Base-by-base conservation (phyloP, 2,888 invertebrate genomes). In the Danaus chrysippus region DNA sequence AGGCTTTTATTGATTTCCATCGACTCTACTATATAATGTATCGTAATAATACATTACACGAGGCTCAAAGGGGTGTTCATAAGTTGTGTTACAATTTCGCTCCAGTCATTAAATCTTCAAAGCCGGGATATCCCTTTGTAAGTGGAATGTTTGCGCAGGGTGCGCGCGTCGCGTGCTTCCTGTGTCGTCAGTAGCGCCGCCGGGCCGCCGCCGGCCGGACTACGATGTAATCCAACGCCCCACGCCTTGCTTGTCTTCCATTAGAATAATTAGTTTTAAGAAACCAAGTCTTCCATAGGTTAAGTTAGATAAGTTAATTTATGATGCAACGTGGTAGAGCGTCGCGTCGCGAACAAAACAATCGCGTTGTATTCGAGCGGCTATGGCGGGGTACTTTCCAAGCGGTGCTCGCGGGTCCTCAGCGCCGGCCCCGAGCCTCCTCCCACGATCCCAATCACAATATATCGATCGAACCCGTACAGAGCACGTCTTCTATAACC, bases 321-420 rank as follows among this genome's bases (percentile, higher is more conserved):
- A 88, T 83, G 80, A 89, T 89, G 90, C 84, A 86, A 76, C 82
- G 87, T 77, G 87, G 87, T 70, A 86, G 86, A 80, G 91, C 81
- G 76, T 75, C 86, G 86, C 86, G 86, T 72, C 86, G 87, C 84
- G 83, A 84, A 67, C 77, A 77, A 68, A 93, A 93, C 73, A 93
- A 94, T 72, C 91, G 94, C 65, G 89, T 93, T 44, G 93, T 95
- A 61, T 95, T 95, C 81, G 95, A 95, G 74, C 89, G 94, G 17
- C 87, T 95, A 58, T 95, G 95, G 95, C 92, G 94, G 53, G 94
- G 94, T 61, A 93, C 93, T 53, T 93, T 93, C 74, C 91, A 90
- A 74, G 86, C 91, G 61, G 91, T 91, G 66, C 73, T 90, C 17
- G 86, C 87, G 44, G 84, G 83, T 34, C 78, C 84, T 60, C 83